Conservation (phyloP, 2,113 vertebrate species). For the Asarcornis scutulata region DNA sequence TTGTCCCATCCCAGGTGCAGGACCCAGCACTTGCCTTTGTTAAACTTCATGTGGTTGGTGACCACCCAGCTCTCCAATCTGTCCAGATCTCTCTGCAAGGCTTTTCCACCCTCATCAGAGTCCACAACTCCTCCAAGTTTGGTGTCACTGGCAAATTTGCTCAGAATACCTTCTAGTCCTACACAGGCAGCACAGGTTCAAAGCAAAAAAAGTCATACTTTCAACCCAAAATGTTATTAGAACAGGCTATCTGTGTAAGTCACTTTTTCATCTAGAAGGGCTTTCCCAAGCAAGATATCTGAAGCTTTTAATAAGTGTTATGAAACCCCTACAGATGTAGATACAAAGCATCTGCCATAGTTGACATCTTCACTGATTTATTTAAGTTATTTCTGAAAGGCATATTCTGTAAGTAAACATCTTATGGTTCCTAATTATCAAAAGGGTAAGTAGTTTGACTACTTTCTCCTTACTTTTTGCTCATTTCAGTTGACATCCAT, state of each 20-base stretch:
- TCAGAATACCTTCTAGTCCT: background rate
- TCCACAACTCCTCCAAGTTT: too few species aligned
- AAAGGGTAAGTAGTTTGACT: slow-evolving; percentile 34
- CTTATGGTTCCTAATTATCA: slow-evolving; percentile 35
- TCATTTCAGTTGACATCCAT: slow-evolving; percentile 25
- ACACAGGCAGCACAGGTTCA: background rate
- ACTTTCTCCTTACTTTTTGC: background rate
- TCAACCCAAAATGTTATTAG: background rate
- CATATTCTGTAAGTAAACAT: slow-evolving; percentile 51
- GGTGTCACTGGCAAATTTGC: too few species aligned
- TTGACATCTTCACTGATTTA: slow-evolving; percentile 57
- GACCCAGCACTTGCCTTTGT: too few species aligned
- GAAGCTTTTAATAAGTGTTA: slow-evolving; percentile 56
- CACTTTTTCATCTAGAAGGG: slow-evolving; percentile 21
- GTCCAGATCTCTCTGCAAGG: too few species aligned
- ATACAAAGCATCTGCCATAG: slow-evolving; percentile 48
- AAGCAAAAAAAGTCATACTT: slow-evolving; percentile 11
- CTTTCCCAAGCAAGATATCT: slow-evolving; percentile 26
- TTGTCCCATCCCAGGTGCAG: too few species aligned
- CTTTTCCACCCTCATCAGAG: too few species aligned
- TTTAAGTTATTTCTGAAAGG: slow-evolving; percentile 55
- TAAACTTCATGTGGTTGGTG: too few species aligned
- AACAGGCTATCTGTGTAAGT: slow-evolving; percentile 25
- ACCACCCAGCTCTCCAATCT: too few species aligned
- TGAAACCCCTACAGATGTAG: slow-evolving; percentile 54